Evolutionary conservation across 2,113 vertebrate species (phyloP), one percentile per base, ranked within the genome.

Genomic region (Poeciliopsis occidentalis): DNA sequence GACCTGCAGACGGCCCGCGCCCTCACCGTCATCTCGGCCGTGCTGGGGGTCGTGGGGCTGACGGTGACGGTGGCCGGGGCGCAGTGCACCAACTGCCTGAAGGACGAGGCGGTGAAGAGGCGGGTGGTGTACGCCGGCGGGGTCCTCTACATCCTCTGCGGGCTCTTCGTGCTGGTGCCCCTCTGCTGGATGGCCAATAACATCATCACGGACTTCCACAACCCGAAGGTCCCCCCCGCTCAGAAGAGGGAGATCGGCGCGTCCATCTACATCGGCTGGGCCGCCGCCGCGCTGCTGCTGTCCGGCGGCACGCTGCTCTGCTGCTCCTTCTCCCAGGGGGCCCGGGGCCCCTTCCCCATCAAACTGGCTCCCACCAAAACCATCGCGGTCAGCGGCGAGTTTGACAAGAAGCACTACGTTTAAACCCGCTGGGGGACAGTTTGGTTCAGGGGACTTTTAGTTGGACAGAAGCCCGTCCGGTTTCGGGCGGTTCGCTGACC

Each of bases 221-320:
- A 97, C 87, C 95, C 94, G 10, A 31, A 80, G 0, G 91, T 98
- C 15, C 94, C 94, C 0, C 0, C 89, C 11, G 93, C 96, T 34
- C 54, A 95, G 90, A 99, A 99, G 91, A 79, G 95, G 29, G 97
- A 99, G 94, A 95, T 99, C 85, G 97, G 97, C 1, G 95, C 97
- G 0, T 95, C 97, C 0, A 95, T 99, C 41, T 99, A 98, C 92
- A 94, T 97, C n/a, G 97, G 97, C 79, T 99, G 97, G 97, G 96
- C 96, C 0, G 95, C 95, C 72, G 81, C 95, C 0, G 95, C 95
- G 4, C 93, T 98, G 68, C 94, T 98, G 76, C 92, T 98, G 68
- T 69, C 96, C 8, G 97, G 97, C 0, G 97, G 97, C 0, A 84
- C 93, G 5, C 93, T 98, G 34, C 94, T 98, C 75, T 96, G 95